phyloP scores from a whole-genome alignment of 2,888 invertebrate species.

The Apodemia hepburni region DNA sequence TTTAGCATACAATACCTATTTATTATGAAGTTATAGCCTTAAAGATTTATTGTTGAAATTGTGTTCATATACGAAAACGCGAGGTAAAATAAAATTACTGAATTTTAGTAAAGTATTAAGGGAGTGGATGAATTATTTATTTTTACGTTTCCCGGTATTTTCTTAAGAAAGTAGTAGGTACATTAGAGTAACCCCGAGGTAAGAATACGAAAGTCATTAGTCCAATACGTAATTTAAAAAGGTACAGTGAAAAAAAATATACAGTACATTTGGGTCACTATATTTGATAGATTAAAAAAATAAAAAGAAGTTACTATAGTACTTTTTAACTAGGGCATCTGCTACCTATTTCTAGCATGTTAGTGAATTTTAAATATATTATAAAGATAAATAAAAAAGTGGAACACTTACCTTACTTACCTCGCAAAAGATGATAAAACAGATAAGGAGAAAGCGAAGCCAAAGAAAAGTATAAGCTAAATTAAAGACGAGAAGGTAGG shows the following conservation, averaged over 20 bases:
- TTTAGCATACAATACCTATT: no score
- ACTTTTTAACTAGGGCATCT: background rate
- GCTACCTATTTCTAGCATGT: background rate
- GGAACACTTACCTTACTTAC: background rate
- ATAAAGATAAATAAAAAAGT: background rate
- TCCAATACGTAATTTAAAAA: no score
- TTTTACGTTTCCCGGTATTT: no score
- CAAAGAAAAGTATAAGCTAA: slow-evolving; percentile 45
- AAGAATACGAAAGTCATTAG: no score
- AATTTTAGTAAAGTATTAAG: no score
- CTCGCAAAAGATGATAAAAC: slow-evolving; percentile 8
- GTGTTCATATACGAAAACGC: no score
- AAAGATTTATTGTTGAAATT: no score
- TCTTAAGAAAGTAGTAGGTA: no score
- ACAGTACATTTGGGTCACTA: background rate
- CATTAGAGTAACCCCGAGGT: no score
- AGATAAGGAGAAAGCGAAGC: slow-evolving; percentile 31
- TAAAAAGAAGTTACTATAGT: background rate
- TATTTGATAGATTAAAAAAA: background rate
- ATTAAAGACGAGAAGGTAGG: slow-evolving; percentile 50
- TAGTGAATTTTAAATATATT: background rate
- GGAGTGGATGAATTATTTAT: no score
- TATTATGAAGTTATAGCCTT: no score
- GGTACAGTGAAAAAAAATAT: background rate
- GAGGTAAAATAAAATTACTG: no score